Evolutionary conservation across 2,113 vertebrate species (phyloP), one percentile per base, ranked within the genome.

Genomic region (Marcusenius ussheri): DNA sequence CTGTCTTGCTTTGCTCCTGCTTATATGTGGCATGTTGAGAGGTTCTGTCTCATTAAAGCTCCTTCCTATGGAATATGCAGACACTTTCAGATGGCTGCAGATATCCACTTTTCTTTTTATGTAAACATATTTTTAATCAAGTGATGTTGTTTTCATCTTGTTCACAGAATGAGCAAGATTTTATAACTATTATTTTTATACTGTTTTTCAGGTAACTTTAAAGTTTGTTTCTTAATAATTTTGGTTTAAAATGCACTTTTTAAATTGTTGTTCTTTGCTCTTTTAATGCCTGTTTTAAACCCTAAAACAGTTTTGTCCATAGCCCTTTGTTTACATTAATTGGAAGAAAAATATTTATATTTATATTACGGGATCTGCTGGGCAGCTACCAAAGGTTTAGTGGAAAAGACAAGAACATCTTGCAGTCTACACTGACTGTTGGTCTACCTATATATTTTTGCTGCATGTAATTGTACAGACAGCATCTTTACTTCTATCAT

Each of bases 301-400:
- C n/a, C 85, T 27, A 45, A 51, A 51, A 31, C 13, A n/a, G 21
- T n/a, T 58, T 58, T n/a, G 1, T 58, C 56, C 21, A 9, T 58
- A 51, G n/a, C 15, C 27, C 10, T 85, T 85, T 85, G 56, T 58
- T 8, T 58, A n/a, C 56, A 24, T n/a, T 47, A 27, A 85, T n/a
- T 19, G 0, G 39, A 47, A 49, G 19, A 47, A 77, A 91, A 58
- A 88, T 89, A 42, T 90, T 92, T 90, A 58, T 24, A 58, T 58
- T n/a, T 93, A 89, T 46, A 88, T 89, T 15, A 90, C 91, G 91
- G 86, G n/a, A 92, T 93, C 42, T 88, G 92, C 90, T 89, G 27
- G 5, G 83, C 91, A 92, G 92, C 94, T 94, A 93, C 94, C 94
- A 95, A 95, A 95, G 93, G 90, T 92, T 91, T 91, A 91, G 90